phyloP scores from a whole-genome alignment of 2,113 vertebrate species.

The Merops nubicus region DNA sequence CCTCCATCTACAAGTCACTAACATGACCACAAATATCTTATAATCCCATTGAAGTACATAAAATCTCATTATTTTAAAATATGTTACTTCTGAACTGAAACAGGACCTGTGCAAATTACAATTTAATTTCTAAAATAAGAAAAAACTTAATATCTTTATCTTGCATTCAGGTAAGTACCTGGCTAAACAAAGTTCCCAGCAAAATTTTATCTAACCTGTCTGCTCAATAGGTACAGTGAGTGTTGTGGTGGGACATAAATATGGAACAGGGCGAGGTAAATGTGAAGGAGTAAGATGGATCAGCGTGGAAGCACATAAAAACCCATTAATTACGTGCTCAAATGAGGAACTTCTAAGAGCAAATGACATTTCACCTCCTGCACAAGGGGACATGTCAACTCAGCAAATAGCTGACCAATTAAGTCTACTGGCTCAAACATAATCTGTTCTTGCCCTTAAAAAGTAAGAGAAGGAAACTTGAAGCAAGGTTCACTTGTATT shows the following conservation, averaged over 20 bases:
- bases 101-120: neutral
- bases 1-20: neutral
- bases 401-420: slow-evolving; percentile 17
- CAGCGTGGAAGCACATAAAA: neutral
- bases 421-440: neutral
- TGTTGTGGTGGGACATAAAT: neutral
- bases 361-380: neutral
- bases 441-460: neutral
- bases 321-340: neutral
- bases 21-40: neutral
- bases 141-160: neutral
- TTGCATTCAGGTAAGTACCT: neutral
- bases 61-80: neutral
- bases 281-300: neutral
- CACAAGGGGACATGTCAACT: neutral
- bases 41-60: neutral
- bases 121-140: neutral
- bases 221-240: neutral
- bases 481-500: neutral
- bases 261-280: neutral
- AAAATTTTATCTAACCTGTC: neutral
- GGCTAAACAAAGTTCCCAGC: neutral
- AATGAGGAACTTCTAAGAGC: slow-evolving; percentile 41
- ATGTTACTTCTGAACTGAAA: neutral
- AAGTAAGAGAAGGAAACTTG: neutral